These are phyloP conservation scores for Lochmaea capreae DNA, from an alignment of 2,888 invertebrate species.

Conservation along the genomic window DNA sequence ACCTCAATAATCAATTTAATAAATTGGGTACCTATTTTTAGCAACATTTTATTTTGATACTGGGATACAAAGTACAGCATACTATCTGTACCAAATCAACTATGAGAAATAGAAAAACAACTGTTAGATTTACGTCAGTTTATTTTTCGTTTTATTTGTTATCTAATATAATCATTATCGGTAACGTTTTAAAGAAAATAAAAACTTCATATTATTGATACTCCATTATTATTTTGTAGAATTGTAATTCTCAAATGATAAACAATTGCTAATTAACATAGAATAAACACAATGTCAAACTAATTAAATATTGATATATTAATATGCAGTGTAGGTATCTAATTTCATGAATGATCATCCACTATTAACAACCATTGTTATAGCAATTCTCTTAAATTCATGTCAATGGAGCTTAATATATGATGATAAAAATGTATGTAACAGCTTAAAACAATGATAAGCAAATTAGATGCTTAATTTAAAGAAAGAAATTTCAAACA, in stretches of 20 bases:
- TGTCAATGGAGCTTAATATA: not conserved
- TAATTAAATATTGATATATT: too few relatives aligned
- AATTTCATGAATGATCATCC: not conserved
- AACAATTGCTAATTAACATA: too few relatives aligned
- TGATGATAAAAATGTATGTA: too few relatives aligned
- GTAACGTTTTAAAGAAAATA: not conserved
- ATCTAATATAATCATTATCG: not conserved
- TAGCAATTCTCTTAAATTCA: not conserved
- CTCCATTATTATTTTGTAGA: too few relatives aligned
- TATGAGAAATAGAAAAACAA: not conserved
- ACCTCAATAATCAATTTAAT: slow-evolving; percentile 20
- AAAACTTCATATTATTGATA: too few relatives aligned
- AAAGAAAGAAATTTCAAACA: too few relatives aligned
- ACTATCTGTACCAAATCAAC: not conserved
- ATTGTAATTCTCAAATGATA: too few relatives aligned
- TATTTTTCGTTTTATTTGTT: not conserved
- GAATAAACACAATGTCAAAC: too few relatives aligned
- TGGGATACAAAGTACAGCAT: not conserved
- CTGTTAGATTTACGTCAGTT: not conserved
- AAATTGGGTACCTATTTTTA: slow-evolving; percentile 8
- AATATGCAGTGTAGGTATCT: too few relatives aligned
- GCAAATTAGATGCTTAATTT: too few relatives aligned
- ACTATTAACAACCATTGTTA: not conserved
- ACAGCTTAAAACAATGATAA: not conserved
- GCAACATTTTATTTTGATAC: slow-evolving; percentile 4